A percentile compares a stretch with the other conserved stretches of the same genome.
Evolutionary conservation across 2,113 vertebrate species (phyloP).

Genomic region (Spea multiplicata): DNA sequence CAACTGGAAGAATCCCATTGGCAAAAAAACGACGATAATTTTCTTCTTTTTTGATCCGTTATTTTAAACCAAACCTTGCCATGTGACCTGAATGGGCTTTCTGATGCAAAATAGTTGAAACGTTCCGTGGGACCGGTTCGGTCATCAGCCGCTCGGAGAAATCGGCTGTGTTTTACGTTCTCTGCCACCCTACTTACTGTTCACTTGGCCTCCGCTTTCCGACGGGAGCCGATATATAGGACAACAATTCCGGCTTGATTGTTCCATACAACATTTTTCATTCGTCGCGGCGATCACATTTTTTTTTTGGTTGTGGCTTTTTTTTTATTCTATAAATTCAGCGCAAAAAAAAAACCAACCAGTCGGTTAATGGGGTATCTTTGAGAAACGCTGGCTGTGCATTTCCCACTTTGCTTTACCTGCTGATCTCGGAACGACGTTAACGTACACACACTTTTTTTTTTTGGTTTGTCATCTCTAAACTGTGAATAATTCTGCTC

Average conservation of each 20-base stretch:
- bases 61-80: background rate
- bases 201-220: too few species aligned
- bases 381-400: background rate
- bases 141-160: background rate
- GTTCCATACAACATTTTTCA: background rate
- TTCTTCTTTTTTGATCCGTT: too few species aligned
- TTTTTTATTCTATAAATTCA: background rate
- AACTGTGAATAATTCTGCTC: slow-evolving; percentile 40
- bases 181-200: too few species aligned
- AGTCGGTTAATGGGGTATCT: background rate
- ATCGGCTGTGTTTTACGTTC: background rate
- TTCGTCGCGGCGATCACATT: background rate
- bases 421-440: slow-evolving; percentile 18
- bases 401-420: background rate
- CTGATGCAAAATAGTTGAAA: background rate
- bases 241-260: too few species aligned
- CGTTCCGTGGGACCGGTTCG: background rate
- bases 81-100: background rate
- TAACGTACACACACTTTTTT: slow-evolving; percentile 11
- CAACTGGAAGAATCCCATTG: background rate
- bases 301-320: background rate
- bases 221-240: too few species aligned
- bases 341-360: background rate
- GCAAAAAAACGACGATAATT: background rate
- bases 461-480: slow-evolving; percentile 20